Conservation (phyloP, 92 coral and sea anemone species). For the Phymanthus crucifer region DNA sequence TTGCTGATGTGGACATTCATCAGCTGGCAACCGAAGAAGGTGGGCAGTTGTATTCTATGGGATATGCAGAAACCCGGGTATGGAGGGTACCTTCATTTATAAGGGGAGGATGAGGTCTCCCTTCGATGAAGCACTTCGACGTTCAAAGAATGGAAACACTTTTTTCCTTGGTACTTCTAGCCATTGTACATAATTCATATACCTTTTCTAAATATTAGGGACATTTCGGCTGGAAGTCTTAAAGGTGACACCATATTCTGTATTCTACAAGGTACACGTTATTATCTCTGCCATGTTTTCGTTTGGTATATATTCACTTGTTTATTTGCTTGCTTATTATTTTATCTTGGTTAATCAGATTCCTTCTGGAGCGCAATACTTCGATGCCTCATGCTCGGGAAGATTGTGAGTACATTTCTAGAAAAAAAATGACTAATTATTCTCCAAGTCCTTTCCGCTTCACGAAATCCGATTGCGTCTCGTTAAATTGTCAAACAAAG, state of each 20-base stretch:
- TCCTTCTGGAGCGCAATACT: background rate
- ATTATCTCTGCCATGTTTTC: too few species aligned
- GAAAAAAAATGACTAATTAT: too few species aligned
- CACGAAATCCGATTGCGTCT: too few species aligned
- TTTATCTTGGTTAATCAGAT: background rate
- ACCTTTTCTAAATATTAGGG: background rate
- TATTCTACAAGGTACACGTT: slow-evolving; percentile 2
- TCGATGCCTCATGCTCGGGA: background rate
- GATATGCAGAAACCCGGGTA: too few species aligned
- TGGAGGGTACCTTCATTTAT: too few species aligned
- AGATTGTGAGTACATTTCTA: background rate
- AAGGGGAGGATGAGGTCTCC: too few species aligned
- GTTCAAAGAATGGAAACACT: too few species aligned
- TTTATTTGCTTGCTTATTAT: background rate
- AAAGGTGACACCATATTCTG: background rate
- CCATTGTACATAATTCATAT: too few species aligned
- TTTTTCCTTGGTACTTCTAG: too few species aligned
- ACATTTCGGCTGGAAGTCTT: slow-evolving; percentile 2
- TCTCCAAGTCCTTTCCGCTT: too few species aligned
- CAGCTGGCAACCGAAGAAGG: slow-evolving; percentile 24
- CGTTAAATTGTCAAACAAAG: too few species aligned
- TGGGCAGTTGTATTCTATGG: background rate
- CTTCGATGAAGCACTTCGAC: too few species aligned
- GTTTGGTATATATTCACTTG: background rate
- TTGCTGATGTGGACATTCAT: slow-evolving; percentile 34